Evolutionary conservation across 2,888 invertebrate genomes (phyloP), one percentile per base, ranked within the genome.

Genomic region (Pardosa pseudoannulata): DNA sequence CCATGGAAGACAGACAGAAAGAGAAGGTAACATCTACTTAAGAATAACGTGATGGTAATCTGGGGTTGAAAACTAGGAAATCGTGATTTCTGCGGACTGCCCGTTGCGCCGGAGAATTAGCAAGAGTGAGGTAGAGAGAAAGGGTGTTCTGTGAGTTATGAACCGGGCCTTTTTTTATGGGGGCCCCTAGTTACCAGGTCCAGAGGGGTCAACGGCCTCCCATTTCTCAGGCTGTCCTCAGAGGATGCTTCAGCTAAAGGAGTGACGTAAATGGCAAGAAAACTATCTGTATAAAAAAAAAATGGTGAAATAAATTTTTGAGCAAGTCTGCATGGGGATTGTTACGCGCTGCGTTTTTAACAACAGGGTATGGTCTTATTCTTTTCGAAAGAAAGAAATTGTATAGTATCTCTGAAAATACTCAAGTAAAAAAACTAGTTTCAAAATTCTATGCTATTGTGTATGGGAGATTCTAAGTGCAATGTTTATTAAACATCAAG

Each of bases 1-100:
- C 56, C 56, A 6, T 1, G 56, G 56, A 56, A 23, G 23, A 56
- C 6, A 56, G 16, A n/a, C 41, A 56, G 23, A 56, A 56, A 23
- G 23, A 56, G 56, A 56, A 56, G 56, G 56, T 56, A 56, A 56
- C 56, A 23, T 56, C 56, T 56, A 56, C 23, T 56, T 56, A 56
- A 23, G 56, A 19, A 23, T 6, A 19, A 23, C 56, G 56, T 56
- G 56, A 56, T 23, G 56, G n/a, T 56, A 56, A 56, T 56, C 56
- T 56, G 3, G 19, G 23, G 56, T 2, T 6, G 23, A 56, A 56
- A 56, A 23, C 56, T 56, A 23, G 56, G 56, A 56, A 56, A 56
- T 56, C 56, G 56, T 56, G 56, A 56, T 56, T 56, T 23, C 56
- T 56, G 3, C 5, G 16, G 56, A 56, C 13, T 46, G 46, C 46